Percentiles rank a stretch among this genome's conserved stretches.
These are phyloP conservation scores for Bugulina stolonifera DNA, from an alignment of 2,888 invertebrate genomes.

Conservation along the genomic window DNA sequence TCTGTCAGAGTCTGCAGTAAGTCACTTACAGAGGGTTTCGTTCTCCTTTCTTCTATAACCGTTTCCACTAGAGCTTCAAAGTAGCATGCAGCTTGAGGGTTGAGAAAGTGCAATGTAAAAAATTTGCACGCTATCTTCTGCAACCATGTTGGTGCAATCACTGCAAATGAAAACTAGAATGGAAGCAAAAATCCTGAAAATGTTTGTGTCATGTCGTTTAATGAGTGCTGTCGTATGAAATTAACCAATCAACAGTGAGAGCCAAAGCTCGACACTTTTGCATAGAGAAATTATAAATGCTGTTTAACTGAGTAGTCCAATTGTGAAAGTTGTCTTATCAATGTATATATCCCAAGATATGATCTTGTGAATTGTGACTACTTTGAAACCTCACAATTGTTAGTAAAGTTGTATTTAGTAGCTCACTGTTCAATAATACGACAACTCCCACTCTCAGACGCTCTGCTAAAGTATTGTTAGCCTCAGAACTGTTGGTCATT, in stretches of 20 bases:
- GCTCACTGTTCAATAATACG: not conserved
- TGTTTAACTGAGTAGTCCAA: no score
- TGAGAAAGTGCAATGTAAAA: not conserved
- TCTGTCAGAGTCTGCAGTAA: slow-evolving; percentile 10
- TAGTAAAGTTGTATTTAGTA: no score
- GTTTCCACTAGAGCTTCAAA: not conserved
- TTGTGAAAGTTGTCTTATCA: no score
- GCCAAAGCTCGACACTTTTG: no score
- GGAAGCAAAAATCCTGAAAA: no score
- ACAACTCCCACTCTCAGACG: not conserved
- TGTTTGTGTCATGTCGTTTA: no score
- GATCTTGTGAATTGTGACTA: no score
- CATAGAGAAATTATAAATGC: no score
- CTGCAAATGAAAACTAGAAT: not conserved
- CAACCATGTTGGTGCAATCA: not conserved
- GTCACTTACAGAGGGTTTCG: not conserved
- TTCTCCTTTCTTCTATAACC: not conserved
- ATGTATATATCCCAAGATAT: no score
- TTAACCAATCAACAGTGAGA: no score
- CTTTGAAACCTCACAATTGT: no score
- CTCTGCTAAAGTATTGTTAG: not conserved
- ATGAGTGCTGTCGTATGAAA: no score
- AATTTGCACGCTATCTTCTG: not conserved
- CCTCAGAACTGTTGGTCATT: not conserved
- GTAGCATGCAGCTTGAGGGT: not conserved